Conservation (phyloP, 2,888 invertebrate genomes). For the Meganola albula region DNA sequence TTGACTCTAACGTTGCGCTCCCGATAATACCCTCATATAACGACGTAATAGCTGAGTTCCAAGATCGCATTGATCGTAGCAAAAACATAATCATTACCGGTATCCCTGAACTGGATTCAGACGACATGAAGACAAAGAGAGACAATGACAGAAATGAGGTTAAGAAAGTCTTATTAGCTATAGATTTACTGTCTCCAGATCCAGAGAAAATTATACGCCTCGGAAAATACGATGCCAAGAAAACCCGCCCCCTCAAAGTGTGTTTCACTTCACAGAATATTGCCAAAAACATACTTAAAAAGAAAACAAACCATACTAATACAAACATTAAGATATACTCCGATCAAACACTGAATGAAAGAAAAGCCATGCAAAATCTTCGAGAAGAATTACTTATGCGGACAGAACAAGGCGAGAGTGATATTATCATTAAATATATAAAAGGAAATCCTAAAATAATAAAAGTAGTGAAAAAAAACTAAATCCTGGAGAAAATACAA, state of each 20-base stretch:
- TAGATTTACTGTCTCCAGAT: neutral
- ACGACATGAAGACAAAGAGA: constrained; percentile 1
- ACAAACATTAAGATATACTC: neutral
- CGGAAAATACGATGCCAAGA: constrained; percentile 3
- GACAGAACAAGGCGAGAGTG: neutral
- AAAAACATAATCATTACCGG: constrained; percentile 4
- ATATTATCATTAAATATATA: neutral
- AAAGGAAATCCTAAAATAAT: neutral
- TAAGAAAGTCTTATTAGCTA: neutral
- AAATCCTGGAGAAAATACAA: neutral
- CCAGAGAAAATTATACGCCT: constrained; percentile 2
- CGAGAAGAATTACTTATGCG: neutral
- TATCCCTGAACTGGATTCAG: constrained; percentile 1
- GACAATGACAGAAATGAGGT: constrained; percentile 1
- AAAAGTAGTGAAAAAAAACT: neutral
- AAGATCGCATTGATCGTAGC: constrained; percentile 2
- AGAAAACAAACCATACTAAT: neutral
- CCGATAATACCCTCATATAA: too few relatives aligned
- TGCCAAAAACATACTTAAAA: constrained; percentile 31
- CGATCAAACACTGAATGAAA: constrained; percentile 6
- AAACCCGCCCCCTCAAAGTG: constrained; percentile 2
- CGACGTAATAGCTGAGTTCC: constrained; percentile 1
- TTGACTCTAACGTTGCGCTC: too few relatives aligned
- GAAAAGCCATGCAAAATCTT: neutral
- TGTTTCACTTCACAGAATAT: neutral